Base-by-base conservation (phyloP, 2,888 invertebrate genomes). In the Andrena marginata region DNA sequence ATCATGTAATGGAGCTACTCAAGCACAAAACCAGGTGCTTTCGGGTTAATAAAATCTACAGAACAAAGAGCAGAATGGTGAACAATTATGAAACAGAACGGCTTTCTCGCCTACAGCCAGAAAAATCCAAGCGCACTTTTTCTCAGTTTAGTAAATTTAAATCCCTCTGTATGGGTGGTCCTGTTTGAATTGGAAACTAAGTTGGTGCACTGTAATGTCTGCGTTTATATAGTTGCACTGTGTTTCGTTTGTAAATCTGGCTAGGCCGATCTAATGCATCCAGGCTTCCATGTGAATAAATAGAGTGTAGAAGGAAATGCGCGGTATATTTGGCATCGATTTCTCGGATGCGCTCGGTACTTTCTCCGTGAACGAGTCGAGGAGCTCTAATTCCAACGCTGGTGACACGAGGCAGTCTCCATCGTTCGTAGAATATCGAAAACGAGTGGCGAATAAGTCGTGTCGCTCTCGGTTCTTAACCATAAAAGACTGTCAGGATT, bases 401-500 rank as follows among this genome's bases (percentile, higher is more conserved):
- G 54, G 73, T 42, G 62, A 59, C 62, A 54, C 49, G 23, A 23
- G 75, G 35, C 68, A 60, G 64, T 69, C 59, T 63, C 77, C 71
- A 33, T 65, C 59, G 80, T 60, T 73, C 65, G 51, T 33, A 56
- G 65, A 77, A 81, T 75, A 82, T 80, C 33, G 85, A 85, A 81
- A 86, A 80, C 78, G 70, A 77, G 26, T 33, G 51, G 59, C 73
- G 56, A 59, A 6, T 42, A 35, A 69, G 71, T 72, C 75, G 65
- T 54, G 65, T 62, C 75, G 75, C 88, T 79, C 78, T 79, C 78
- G 73, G 42, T 75, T 90, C 91, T 92, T 92, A 88, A 88, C 92
- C 92, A 90, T 92, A 92, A 89, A 89, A 88, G 89, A 89, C 83
- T 63, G 83, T 81, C 81, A 80, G 68, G 79, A 77, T 91, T 91